Conservation (phyloP, 2,888 invertebrate genomes). For the Alloscopus bannaensis region DNA sequence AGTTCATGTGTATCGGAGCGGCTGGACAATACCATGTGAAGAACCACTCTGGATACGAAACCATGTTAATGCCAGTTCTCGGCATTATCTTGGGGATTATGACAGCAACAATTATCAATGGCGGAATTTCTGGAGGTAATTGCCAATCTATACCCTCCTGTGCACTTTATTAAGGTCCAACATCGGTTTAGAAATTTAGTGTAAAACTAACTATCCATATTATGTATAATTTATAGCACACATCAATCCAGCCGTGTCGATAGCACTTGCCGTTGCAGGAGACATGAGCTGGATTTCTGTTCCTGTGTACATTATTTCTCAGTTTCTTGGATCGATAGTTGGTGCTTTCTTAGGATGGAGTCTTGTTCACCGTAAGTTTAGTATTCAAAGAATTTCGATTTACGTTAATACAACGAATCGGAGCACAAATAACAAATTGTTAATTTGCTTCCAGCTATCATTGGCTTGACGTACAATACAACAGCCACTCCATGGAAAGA, state of each 20-base stretch:
- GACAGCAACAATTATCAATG: constrained; percentile 59
- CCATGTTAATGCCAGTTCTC: constrained; percentile 51
- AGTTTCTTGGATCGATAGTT: constrained; percentile 66
- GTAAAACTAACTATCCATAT: not conserved
- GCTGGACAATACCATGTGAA: constrained; percentile 20
- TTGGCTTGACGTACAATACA: too few species aligned
- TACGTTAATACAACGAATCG: too few species aligned
- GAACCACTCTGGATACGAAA: constrained; percentile 18
- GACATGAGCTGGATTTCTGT: constrained; percentile 67
- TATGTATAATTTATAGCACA: constrained; percentile 39
- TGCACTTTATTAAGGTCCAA: too few species aligned
- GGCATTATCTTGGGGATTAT: constrained; percentile 68
- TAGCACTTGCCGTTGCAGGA: constrained; percentile 66
- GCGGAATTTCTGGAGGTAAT: constrained; percentile 66
- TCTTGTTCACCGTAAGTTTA: constrained; percentile 53
- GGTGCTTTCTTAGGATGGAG: constrained; percentile 61
- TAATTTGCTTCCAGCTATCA: too few species aligned
- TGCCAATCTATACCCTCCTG: too few species aligned
- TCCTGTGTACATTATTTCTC: constrained; percentile 63
- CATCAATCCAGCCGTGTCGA: constrained; percentile 66
- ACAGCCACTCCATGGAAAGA: too few species aligned
- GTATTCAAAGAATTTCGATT: too few species aligned
- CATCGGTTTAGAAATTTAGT: constrained; percentile 1
- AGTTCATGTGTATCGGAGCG: constrained; percentile 69
- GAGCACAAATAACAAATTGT: too few species aligned